A percentile compares a stretch with the other conserved stretches of the same genome.
Conservation (phyloP, 2,888 invertebrate genomes). For the Resseliella maxima region DNA sequence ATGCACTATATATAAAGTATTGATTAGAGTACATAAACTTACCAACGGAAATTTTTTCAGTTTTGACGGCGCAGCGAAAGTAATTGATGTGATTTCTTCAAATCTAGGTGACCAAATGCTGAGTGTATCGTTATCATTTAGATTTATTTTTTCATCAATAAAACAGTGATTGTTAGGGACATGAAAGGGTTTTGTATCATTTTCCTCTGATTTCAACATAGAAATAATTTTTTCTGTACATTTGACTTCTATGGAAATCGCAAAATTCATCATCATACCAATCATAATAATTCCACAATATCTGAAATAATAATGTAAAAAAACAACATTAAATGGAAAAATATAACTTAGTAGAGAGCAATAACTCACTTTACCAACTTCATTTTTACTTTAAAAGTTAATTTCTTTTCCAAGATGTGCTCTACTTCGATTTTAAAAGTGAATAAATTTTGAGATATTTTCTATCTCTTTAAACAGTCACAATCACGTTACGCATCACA, state of each 20-base stretch:
- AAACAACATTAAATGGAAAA: too few species aligned
- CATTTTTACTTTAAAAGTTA: too few species aligned
- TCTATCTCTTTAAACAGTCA: too few species aligned
- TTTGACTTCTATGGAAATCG: neutral
- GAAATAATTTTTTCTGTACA: neutral
- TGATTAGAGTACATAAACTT: too few species aligned
- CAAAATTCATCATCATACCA: neutral
- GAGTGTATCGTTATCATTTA: constrained; percentile 1
- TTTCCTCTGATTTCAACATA: neutral
- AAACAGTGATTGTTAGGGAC: neutral
- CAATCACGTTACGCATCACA: too few species aligned
- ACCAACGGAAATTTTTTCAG: neutral
- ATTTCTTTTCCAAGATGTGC: too few species aligned
- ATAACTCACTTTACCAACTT: too few species aligned
- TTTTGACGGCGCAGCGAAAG: neutral
- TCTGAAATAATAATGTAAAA: neutral
- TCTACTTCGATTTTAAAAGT: too few species aligned
- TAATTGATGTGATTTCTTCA: neutral
- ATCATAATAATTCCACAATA: neutral
- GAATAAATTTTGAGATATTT: too few species aligned
- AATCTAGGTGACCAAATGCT: neutral
- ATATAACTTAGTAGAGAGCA: too few species aligned
- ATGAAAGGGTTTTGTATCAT: neutral
- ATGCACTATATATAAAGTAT: too few species aligned
- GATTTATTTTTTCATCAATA: neutral